A percentile compares a stretch with the other conserved stretches of the same genome.
Conservation (phyloP, 2,113 vertebrate genomes). For the Arenaria interpres region DNA sequence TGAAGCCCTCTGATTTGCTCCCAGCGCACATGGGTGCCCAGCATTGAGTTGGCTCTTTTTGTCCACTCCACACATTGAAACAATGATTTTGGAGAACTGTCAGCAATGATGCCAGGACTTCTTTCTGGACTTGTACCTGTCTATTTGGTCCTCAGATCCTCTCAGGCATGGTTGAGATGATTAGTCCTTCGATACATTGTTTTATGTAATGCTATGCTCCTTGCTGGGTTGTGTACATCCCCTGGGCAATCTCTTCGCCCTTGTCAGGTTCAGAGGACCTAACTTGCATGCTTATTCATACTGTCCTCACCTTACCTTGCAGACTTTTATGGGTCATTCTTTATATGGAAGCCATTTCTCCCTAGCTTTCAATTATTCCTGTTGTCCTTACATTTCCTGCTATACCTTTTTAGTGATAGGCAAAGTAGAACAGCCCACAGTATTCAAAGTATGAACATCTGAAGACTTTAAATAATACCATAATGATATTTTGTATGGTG, state of each 20-base stretch:
- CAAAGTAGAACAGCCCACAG: background rate
- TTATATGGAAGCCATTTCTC: background rate
- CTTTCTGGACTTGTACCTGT: background rate
- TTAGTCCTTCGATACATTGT: rapidly evolving
- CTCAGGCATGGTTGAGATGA: background rate
- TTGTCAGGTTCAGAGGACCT: background rate
- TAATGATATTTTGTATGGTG: constrained; percentile 32
- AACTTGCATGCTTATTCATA: background rate
- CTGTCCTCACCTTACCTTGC: background rate
- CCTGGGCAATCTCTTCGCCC: background rate
- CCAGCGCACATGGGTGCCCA: rapidly evolving
- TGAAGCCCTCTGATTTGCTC: background rate
- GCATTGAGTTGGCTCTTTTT: rapidly evolving
- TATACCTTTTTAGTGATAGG: background rate
- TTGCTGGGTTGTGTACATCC: background rate
- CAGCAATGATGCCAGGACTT: background rate
- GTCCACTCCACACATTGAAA: background rate
- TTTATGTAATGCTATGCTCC: background rate
- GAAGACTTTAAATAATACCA: constrained; percentile 35
- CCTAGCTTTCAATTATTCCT: background rate
- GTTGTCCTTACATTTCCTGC: background rate
- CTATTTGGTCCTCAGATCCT: background rate
- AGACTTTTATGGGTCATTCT: background rate
- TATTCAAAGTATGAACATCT: constrained; percentile 20
- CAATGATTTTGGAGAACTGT: background rate